Conservation (phyloP, 2,797 vertebrate species). For the Alectoris magna region DNA sequence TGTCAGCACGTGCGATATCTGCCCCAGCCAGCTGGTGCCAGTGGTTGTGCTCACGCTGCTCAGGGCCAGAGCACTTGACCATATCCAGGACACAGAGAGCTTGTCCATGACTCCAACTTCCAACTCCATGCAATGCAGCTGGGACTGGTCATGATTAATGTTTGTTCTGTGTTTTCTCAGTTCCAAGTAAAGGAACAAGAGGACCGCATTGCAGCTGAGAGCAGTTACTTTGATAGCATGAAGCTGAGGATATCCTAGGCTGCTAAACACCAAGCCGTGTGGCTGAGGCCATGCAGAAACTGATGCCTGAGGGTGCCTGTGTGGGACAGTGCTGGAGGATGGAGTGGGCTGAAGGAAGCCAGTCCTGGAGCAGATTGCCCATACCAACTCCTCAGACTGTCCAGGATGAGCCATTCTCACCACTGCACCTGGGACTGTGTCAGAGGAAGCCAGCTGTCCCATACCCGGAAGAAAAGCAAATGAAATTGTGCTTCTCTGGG, state of each 20-base stretch:
- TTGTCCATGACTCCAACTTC: background rate
- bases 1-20: fast-evolving
- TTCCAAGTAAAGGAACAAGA: background rate
- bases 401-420: background rate
- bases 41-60: background rate
- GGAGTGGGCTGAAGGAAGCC: background rate
- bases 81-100: background rate
- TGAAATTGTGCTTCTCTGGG: background rate
- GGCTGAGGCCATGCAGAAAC: background rate
- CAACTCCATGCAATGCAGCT: background rate
- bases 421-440: background rate
- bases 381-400: background rate
- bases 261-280: fast-evolving
- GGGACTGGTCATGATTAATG: background rate
- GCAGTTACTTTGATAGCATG: background rate
- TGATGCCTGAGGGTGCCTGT: background rate
- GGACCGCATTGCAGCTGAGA: fast-evolving
- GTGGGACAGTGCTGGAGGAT: background rate
- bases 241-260: background rate
- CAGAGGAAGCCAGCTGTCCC: background rate
- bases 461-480: background rate
- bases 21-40: background rate
- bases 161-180: background rate
- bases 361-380: background rate
- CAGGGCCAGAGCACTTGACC: background rate